These are phyloP conservation scores for Sinopyrophorus schimmeli DNA, from an alignment of 2,888 invertebrate species.

Conservation along the genomic window DNA sequence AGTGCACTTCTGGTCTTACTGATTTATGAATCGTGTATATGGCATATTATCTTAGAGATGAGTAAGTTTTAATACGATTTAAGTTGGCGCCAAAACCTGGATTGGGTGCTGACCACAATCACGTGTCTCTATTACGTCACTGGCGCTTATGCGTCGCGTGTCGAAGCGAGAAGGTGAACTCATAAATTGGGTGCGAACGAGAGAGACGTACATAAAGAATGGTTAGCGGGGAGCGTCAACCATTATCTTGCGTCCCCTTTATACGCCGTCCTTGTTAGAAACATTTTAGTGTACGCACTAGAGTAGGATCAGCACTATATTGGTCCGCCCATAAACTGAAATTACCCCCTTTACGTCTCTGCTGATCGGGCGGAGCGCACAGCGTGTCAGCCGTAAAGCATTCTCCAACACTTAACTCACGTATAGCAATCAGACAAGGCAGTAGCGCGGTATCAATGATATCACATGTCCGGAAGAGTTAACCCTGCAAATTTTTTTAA, in stretches of 20 bases:
- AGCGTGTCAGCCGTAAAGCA: constrained; percentile 56
- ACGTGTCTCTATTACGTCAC: constrained; percentile 52
- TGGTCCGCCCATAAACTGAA: constrained; percentile 58
- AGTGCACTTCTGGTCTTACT: constrained; percentile 14
- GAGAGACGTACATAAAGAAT: constrained; percentile 58
- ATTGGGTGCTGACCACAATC: constrained; percentile 51
- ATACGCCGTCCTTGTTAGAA: constrained; percentile 44
- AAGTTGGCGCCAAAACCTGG: constrained; percentile 54
- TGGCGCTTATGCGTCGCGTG: constrained; percentile 50
- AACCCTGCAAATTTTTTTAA: constrained; percentile 31
- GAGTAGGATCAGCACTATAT: constrained; percentile 56
- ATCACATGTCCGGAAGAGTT: constrained; percentile 46
- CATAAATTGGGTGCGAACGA: constrained; percentile 56
- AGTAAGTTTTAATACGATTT: constrained; percentile 28
- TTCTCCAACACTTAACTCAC: constrained; percentile 58
- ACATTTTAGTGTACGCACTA: constrained; percentile 34
- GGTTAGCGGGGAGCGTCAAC: constrained; percentile 59
- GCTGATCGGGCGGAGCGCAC: constrained; percentile 51
- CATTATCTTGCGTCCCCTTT: constrained; percentile 56
- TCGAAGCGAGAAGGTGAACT: constrained; percentile 55
- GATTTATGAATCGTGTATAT: constrained; percentile 20
- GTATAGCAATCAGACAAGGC: constrained; percentile 56
- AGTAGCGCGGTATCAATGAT: constrained; percentile 52
- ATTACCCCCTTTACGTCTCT: constrained; percentile 43
- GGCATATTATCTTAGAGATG: constrained; percentile 14